Evolutionary conservation across 2,113 vertebrate genomes (phyloP), one percentile per base, ranked within the genome.

Genomic region (Prolemur simus): DNA sequence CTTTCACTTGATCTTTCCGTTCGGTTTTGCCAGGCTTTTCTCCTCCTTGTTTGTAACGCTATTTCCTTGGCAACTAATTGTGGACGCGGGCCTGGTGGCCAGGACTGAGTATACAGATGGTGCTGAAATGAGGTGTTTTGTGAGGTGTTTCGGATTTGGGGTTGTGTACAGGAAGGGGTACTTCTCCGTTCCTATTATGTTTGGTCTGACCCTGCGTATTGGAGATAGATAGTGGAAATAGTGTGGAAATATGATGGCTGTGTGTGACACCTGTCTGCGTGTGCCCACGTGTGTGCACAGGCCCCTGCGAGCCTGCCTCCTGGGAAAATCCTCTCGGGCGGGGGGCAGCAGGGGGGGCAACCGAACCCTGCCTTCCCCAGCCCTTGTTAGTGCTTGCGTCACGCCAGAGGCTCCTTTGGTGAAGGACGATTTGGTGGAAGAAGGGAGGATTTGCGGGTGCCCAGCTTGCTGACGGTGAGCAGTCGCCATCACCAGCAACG

Each of bases 151-250:
- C 0, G 4, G 25, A 4, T 42, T 5, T 20, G 21, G 63, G 37
- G 68, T 2, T 1, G 1, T 27, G 2, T 10, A 3, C 63, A 1
- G 45, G 14, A 20, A 15, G 56, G 39, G 0, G 8, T 45, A 0
- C 2, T 4, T 6, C 15, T 39, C 39, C 4, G 27, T 2, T 4
- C 54, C 12, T 1, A 13, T 4, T 0, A 0, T 0, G 32, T 14
- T 18, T 21, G 23, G 12, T 37, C 47, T 29, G 42, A n/a, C 18
- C 47, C 20, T 1, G 0, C 3, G 64, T 39, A 8, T 15, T 18
- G 23, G n/a, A 11, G 52, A 29, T 54, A n/a, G 42, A 9, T 13
- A 5, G 21, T 37, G 6, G 2, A 45, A 45, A 18, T 5, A 20
- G 23, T 21, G 0, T 10, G 84, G 45, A 37, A 45, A 39, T 0